Evolutionary conservation across 2,113 vertebrate genomes (phyloP).

Genomic region (Echinops telfairi): DNA sequence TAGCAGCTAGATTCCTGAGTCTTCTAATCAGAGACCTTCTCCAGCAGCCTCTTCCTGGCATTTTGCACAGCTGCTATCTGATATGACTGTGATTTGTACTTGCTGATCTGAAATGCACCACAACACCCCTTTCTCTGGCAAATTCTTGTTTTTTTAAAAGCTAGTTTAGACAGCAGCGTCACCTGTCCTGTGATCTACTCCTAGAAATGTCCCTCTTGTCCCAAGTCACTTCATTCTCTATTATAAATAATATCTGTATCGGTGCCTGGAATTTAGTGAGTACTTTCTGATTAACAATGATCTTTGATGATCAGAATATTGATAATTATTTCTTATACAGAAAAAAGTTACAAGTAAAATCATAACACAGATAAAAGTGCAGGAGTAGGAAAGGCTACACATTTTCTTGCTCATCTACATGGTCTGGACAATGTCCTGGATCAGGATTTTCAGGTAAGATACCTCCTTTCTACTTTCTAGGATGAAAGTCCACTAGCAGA

Average conservation of each 20-base stretch:
- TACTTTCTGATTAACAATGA: constrained; percentile 37
- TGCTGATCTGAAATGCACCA: neutral
- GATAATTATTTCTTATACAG: constrained; percentile 11
- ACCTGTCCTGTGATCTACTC: neutral
- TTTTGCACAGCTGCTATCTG: neutral
- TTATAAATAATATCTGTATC: neutral
- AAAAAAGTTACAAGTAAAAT: constrained; percentile 31
- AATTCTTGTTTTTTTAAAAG: constrained; percentile 36
- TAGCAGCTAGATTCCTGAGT: neutral
- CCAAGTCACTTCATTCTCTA: neutral
- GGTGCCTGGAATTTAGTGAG: neutral
- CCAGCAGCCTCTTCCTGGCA: neutral
- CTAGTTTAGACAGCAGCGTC: neutral
- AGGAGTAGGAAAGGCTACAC: neutral
- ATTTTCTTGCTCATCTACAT: constrained; percentile 15
- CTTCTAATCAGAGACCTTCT: constrained; percentile 2
- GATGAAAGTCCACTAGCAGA: neutral
- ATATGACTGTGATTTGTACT: neutral
- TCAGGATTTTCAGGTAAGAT: constrained; percentile 46
- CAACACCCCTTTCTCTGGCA: neutral
- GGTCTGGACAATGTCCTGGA: neutral
- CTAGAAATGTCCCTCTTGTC: neutral
- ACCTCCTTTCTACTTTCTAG: neutral
- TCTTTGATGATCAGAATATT: constrained; percentile 38
- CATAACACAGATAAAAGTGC: constrained; percentile 43